These are phyloP conservation scores for Chondrilla cf. caribensis DNA, from an alignment of 37 sponge, comb jelly and placozoan genomes.

Conservation along the genomic window DNA sequence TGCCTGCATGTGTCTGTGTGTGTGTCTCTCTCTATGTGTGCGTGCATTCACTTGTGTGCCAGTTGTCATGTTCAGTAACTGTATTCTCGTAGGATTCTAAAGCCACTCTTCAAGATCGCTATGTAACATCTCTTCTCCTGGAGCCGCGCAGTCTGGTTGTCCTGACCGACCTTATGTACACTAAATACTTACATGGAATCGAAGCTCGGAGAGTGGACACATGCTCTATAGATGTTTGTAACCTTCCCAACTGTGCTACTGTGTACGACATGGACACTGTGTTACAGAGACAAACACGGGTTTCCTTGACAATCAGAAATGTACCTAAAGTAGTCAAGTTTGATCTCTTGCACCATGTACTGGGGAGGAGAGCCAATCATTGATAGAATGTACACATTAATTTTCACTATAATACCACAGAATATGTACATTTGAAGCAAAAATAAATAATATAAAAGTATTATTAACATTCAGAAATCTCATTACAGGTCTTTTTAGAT, in stretches of 20 bases:
- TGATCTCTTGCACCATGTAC: constrained; percentile 34
- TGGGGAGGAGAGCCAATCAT: too few relatives aligned
- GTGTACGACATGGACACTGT: constrained; percentile 16
- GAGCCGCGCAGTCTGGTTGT: constrained; percentile 93
- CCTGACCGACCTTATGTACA: constrained; percentile 83
- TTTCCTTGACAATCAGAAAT: constrained; percentile 94
- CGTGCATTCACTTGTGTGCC: neutral
- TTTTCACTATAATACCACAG: too few relatives aligned
- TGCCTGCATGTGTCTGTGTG: neutral
- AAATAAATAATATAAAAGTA: too few relatives aligned
- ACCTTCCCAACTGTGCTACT: constrained; percentile 33
- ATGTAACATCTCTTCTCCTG: constrained; percentile 78
- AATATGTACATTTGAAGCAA: too few relatives aligned
- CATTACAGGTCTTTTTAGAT: too few relatives aligned
- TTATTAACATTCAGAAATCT: too few relatives aligned
- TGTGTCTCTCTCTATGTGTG: neutral
- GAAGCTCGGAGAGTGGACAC: constrained; percentile 48
- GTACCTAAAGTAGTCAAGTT: constrained; percentile 87
- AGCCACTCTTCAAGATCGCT: constrained; percentile 48
- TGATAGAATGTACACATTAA: too few relatives aligned
- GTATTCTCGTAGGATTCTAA: neutral
- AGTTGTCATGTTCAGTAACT: neutral
- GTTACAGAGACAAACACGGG: constrained; percentile 75
- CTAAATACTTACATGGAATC: constrained; percentile 80
- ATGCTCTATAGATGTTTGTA: constrained; percentile 32